phyloP scores from a whole-genome alignment of 2,797 vertebrate genomes.

The Babyrousa celebensis region DNA sequence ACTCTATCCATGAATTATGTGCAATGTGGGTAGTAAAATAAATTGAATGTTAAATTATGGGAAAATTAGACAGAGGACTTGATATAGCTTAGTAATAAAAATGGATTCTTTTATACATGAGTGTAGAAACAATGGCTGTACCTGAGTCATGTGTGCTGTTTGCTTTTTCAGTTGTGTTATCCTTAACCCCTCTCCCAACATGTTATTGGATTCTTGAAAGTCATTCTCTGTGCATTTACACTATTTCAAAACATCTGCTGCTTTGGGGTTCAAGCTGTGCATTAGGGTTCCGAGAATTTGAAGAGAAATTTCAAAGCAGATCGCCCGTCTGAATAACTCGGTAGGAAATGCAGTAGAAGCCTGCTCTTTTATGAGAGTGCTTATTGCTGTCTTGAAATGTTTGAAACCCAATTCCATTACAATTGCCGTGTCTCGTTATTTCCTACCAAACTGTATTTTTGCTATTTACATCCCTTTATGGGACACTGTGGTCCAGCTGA shows the following conservation, averaged over 20 bases:
- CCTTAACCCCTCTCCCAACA: constrained; percentile 1
- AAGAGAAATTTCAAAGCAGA: constrained; percentile 77
- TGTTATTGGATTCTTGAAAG: constrained; percentile 76
- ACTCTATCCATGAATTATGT: constrained; percentile 77
- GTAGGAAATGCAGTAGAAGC: constrained; percentile 48
- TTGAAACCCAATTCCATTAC: constrained; percentile 50
- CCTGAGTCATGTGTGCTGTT: background rate
- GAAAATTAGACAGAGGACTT: constrained; percentile 75
- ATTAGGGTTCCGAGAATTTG: constrained; percentile 80
- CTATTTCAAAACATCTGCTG: constrained; percentile 83
- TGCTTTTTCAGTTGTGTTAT: background rate
- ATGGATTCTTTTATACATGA: background rate
- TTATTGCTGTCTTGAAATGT: constrained; percentile 17
- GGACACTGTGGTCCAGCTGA: constrained; percentile 68
- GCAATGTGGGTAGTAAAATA: constrained; percentile 82
- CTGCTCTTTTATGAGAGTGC: constrained; percentile 68
- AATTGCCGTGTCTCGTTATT: constrained; percentile 58
- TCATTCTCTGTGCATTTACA: constrained; percentile 72
- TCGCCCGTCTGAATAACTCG: constrained; percentile 21
- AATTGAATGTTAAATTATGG: constrained; percentile 86
- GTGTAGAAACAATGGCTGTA: fast-evolving
- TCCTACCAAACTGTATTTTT: constrained; percentile 69
- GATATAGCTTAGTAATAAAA: constrained; percentile 54
- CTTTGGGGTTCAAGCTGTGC: constrained; percentile 85
- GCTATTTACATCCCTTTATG: constrained; percentile 83